Evolutionary conservation across 2,797 vertebrate genomes (phyloP).

Genomic region (Streptopelia turtur): DNA sequence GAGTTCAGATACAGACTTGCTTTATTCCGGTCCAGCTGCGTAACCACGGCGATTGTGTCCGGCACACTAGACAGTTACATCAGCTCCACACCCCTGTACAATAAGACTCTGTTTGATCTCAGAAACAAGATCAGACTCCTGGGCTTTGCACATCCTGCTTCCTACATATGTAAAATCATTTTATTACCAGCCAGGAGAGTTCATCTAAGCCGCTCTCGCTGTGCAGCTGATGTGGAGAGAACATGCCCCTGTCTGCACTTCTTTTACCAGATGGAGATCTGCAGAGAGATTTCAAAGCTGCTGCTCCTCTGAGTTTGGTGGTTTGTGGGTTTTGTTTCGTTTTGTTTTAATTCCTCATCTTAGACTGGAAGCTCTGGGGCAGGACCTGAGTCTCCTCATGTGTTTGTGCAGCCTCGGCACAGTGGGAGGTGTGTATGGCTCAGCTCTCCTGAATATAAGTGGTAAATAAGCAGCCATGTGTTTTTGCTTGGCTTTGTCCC

Average conservation of each 20-base stretch:
- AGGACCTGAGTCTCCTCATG: background rate
- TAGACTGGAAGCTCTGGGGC: background rate
- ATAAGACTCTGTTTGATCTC: slow-evolving; percentile 84
- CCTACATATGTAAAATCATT: slow-evolving; percentile 83
- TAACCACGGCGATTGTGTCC: slow-evolving; percentile 82
- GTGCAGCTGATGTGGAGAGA: slow-evolving; percentile 69
- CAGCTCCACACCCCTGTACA: slow-evolving; percentile 82
- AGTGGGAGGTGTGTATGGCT: slow-evolving; percentile 1
- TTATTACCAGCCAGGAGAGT: slow-evolving; percentile 79
- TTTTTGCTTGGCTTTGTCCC: slow-evolving; percentile 25
- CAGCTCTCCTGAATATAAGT: background rate
- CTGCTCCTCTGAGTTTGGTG: background rate
- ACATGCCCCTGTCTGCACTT: slow-evolving; percentile 66
- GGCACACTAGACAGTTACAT: slow-evolving; percentile 83
- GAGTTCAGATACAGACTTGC: slow-evolving; percentile 83
- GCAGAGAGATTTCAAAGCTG: slow-evolving; percentile 22
- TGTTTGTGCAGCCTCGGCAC: background rate
- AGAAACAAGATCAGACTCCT: slow-evolving; percentile 83
- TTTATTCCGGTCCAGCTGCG: slow-evolving; percentile 85
- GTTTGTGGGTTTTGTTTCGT: too few relatives aligned
- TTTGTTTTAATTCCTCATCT: background rate
- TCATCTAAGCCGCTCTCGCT: slow-evolving; percentile 71
- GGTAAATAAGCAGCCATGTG: slow-evolving; percentile 7
- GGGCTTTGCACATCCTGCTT: slow-evolving; percentile 84
- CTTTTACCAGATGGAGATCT: slow-evolving; percentile 70